These are phyloP conservation scores for Pipistrellus pipistrellus DNA, from an alignment of 2,797 vertebrate genomes.

Conservation along the genomic window DNA sequence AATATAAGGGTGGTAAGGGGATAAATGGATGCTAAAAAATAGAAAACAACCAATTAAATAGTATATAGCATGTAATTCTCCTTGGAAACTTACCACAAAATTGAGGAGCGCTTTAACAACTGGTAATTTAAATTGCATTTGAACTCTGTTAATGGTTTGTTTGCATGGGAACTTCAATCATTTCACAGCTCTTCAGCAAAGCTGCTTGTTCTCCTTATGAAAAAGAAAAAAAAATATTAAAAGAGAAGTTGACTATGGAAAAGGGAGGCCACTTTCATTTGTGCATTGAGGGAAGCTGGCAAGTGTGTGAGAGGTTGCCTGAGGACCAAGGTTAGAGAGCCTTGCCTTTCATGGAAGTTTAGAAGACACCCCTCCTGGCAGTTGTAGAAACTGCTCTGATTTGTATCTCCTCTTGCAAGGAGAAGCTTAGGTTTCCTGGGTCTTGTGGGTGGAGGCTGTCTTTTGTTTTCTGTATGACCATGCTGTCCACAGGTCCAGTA, in stretches of 20 bases:
- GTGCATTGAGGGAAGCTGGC: neutral
- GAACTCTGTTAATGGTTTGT: constrained; percentile 88
- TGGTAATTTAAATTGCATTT: constrained; percentile 89
- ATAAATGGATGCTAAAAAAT: constrained; percentile 89
- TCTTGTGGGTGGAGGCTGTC: no score
- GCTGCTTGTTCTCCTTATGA: constrained; percentile 78
- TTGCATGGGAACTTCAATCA: constrained; percentile 88
- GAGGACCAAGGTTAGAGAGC: neutral
- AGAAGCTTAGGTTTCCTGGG: neutral
- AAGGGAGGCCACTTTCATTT: constrained; percentile 58
- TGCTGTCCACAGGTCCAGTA: neutral
- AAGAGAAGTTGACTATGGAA: constrained; percentile 64
- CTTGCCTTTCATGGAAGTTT: neutral
- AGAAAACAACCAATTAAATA: constrained; percentile 91
- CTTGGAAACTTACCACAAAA: constrained; percentile 89
- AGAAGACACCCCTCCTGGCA: neutral
- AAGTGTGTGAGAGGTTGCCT: neutral
- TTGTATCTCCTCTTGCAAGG: neutral
- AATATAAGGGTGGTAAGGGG: constrained; percentile 78
- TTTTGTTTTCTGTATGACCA: constrained; percentile 56
- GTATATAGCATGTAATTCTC: constrained; percentile 89
- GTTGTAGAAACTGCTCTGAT: neutral
- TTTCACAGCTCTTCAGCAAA: constrained; percentile 84
- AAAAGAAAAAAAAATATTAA: constrained; percentile 50
- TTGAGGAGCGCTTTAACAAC: constrained; percentile 89